phyloP scores from a whole-genome alignment of 2,888 invertebrate species.

The Endomychus coccineus region DNA sequence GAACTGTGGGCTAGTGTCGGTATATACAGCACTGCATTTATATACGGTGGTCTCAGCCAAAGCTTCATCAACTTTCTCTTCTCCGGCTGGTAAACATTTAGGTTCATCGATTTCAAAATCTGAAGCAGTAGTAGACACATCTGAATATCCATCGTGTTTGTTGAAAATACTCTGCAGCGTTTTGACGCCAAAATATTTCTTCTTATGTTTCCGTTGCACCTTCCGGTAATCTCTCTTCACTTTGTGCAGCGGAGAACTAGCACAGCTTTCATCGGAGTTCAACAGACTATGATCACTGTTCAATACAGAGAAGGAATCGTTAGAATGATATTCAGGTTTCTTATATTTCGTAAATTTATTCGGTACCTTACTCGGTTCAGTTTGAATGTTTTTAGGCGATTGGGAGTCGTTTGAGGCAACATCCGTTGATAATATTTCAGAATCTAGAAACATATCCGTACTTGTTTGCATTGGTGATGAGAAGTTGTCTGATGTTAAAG shows the following conservation, averaged over 20 bases:
- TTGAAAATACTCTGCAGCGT: slow-evolving; percentile 43
- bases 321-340: slow-evolving; percentile 28
- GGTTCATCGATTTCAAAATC: slow-evolving; percentile 35
- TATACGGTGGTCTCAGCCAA: slow-evolving; percentile 18
- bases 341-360: slow-evolving; percentile 12
- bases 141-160: slow-evolving; percentile 42
- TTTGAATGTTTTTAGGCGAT: slow-evolving; percentile 39
- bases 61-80: slow-evolving; percentile 14
- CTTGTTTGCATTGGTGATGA: slow-evolving; percentile 47
- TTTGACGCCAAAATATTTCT: slow-evolving; percentile 49
- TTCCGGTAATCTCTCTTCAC: slow-evolving; percentile 43
- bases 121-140: slow-evolving; percentile 42
- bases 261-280: slow-evolving; percentile 41
- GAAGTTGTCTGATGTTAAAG: slow-evolving; percentile 43
- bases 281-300: slow-evolving; percentile 43
- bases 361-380: slow-evolving; percentile 20
- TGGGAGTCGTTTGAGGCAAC: slow-evolving; percentile 43
- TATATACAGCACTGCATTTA: slow-evolving; percentile 18
- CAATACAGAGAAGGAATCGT: slow-evolving; percentile 39
- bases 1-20: slow-evolving; percentile 40
- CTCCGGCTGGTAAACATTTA: slow-evolving; percentile 8
- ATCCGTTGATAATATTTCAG: slow-evolving; percentile 42
- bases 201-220: slow-evolving; percentile 43
- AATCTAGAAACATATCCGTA: slow-evolving; percentile 44
- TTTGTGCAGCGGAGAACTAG: slow-evolving; percentile 52